These are phyloP conservation scores for Cheilosia pagana DNA, from an alignment of 2,888 invertebrate species.

Conservation along the genomic window DNA sequence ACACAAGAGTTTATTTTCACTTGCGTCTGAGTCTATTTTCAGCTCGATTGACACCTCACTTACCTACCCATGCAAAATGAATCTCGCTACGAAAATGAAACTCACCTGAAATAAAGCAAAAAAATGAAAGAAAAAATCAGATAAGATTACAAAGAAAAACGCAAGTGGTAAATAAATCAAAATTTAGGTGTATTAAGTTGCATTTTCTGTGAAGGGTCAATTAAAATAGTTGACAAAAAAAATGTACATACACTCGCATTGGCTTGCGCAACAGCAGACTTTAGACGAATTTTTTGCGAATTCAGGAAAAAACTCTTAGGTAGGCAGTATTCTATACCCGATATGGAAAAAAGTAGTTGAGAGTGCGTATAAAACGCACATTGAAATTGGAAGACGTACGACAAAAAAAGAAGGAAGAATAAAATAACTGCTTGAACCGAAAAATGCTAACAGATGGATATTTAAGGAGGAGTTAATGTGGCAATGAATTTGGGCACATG, in stretches of 20 bases:
- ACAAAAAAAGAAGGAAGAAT: conserved; percentile 23
- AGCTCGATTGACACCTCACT: background rate
- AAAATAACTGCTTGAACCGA: background rate
- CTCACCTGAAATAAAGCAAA: conserved; percentile 32
- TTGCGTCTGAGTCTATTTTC: too few relatives aligned
- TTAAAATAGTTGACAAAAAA: background rate
- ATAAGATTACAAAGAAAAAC: background rate
- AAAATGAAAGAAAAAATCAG: conserved; percentile 9
- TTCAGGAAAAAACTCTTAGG: conserved; percentile 20
- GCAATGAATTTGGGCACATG: too few relatives aligned
- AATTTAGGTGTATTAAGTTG: background rate
- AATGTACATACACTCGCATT: conserved; percentile 3
- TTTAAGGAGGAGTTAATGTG: background rate
- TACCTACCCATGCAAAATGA: background rate
- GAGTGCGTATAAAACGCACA: conserved; percentile 37
- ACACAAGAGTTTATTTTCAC: too few relatives aligned
- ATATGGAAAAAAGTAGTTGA: background rate
- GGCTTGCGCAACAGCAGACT: background rate
- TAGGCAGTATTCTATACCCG: too few relatives aligned
- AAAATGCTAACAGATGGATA: conserved; percentile 1
- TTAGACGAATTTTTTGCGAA: conserved; percentile 11
- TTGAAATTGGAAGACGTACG: conserved; percentile 28
- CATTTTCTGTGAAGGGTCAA: conserved; percentile 2
- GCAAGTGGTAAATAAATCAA: background rate
- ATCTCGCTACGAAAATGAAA: background rate